Evolutionary conservation across 64 coral and sea anemone genomes (phyloP).

Genomic region (Porites australiensis): DNA sequence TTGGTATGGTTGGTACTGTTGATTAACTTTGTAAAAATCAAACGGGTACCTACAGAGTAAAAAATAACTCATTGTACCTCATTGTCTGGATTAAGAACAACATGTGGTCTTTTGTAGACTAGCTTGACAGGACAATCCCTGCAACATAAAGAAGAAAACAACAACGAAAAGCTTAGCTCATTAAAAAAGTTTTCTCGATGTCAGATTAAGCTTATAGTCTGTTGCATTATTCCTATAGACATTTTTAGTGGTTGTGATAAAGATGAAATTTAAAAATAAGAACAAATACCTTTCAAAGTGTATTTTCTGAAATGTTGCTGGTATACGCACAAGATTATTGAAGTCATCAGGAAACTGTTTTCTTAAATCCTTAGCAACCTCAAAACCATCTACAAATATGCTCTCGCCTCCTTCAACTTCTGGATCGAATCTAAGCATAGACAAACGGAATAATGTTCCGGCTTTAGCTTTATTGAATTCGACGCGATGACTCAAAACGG

Average conservation of each 20-base stretch:
- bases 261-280: neutral
- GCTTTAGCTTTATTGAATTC: no score
- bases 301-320: constrained; percentile 95
- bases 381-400: constrained; percentile 76
- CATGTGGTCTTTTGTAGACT: constrained; percentile 88
- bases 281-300: constrained; percentile 86
- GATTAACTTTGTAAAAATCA: no score
- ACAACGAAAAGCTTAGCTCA: neutral
- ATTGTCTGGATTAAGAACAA: constrained; percentile 66
- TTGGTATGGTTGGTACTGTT: no score
- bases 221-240: neutral
- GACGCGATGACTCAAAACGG: no score
- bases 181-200: no score
- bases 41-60: no score
- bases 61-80: constrained; percentile 43
- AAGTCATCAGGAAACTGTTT: constrained; percentile 78
- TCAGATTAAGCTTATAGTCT: neutral
- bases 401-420: constrained; percentile 81
- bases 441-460: neutral
- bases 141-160: neutral
- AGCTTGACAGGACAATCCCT: constrained; percentile 91
- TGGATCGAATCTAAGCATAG: constrained; percentile 71
- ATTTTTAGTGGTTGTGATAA: neutral
- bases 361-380: constrained; percentile 84
- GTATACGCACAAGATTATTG: constrained; percentile 78